Evolutionary conservation across 2,797 vertebrate species (phyloP), one percentile per base, ranked within the genome.

Genomic region (Enteromius paludinosus): DNA sequence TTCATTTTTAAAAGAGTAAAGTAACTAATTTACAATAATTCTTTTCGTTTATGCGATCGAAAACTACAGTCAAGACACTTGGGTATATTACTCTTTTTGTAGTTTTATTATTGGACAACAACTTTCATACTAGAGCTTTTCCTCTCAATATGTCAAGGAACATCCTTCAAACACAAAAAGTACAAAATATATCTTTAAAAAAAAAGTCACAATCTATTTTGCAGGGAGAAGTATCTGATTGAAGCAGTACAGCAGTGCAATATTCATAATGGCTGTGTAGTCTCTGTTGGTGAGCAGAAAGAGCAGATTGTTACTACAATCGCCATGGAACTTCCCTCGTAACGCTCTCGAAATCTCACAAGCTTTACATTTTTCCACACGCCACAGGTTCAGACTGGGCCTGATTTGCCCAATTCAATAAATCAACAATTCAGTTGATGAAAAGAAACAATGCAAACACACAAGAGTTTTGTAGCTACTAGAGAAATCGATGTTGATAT

Each of bases 121-220:
- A 68, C 79, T 79, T 69, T 69, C 66, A 73, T 62, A 75, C 45
- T 89, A 91, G 82, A 90, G 49, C 83, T 79, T 61, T 84, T 76
- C 84, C 72, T 83, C 83, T 80, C 73, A 87, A 85, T 86, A 89
- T 90, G 87, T 88, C 90, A 90, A 91, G 88, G 87, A 89, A 90
- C 61, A 81, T 85, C 78, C 65, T 83, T 83, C 83, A 83, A 90
- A 86, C 88, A 56, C 89, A 86, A 90, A 89, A 92, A 92, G 91
- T 94, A 93, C 87, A 94, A 95, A 94, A 94, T 90, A 88, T 86
- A 52, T 75, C 59, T 70, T 77, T 49, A 52, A 83, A 81, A 81
- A 86, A 85, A 79, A 61, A 35, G 23, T 71, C 66, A 54, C 69
- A 72, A 68, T 47, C 70, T 64, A 35, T 81, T 84, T 83, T 62